These are phyloP conservation scores for Xenopus borealis DNA, from an alignment of 2,113 vertebrate genomes.

Conservation along the genomic window DNA sequence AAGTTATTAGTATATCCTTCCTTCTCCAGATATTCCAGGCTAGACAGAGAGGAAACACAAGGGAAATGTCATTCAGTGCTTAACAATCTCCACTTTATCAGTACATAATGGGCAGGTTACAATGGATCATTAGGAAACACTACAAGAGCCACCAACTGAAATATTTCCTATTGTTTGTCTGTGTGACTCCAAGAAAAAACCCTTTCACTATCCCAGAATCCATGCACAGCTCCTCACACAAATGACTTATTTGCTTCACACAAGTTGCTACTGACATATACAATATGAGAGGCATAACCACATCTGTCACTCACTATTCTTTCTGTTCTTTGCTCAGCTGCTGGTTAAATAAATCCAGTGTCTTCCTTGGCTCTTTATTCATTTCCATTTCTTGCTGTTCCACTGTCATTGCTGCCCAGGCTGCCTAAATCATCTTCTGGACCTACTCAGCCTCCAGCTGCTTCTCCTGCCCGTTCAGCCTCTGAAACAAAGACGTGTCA, in stretches of 20 bases:
- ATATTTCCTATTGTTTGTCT: no score
- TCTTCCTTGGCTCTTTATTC: slow-evolving; percentile 56
- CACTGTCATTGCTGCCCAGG: slow-evolving; percentile 56
- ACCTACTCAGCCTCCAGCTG: slow-evolving; percentile 53
- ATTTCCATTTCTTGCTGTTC: slow-evolving; percentile 59
- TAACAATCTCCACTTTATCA: neutral
- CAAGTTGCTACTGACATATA: no score
- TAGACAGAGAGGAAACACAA: slow-evolving; percentile 54
- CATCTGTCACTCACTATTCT: slow-evolving; percentile 63
- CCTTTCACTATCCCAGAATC: no score
- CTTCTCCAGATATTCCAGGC: slow-evolving; percentile 74
- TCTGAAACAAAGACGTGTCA: slow-evolving; percentile 50
- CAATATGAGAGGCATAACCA: no score
- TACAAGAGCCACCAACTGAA: no score
- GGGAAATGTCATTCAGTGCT: neutral
- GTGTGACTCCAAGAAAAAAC: no score
- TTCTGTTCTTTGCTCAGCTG: slow-evolving; percentile 61
- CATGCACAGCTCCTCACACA: no score
- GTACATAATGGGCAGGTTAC: no score
- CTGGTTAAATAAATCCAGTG: slow-evolving; percentile 65
- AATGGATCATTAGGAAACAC: no score
- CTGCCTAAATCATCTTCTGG: slow-evolving; percentile 27
- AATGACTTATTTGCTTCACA: no score
- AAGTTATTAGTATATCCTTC: slow-evolving; percentile 74
- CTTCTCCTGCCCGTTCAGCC: slow-evolving; percentile 46